Conservation (phyloP, 2,113 vertebrate species). For the Cephalopholis sonnerati region DNA sequence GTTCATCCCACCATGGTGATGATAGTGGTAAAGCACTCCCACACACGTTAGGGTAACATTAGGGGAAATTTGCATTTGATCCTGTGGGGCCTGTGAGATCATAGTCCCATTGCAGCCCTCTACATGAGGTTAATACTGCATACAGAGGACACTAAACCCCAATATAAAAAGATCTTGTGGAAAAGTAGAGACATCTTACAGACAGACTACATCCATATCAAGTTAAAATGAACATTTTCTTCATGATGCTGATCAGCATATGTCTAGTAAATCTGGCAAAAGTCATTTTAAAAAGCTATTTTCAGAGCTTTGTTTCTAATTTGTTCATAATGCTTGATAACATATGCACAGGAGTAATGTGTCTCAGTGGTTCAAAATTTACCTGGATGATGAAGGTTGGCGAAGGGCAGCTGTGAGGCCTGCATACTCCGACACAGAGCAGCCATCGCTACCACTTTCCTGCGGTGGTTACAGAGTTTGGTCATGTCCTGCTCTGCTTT, state of each 20-base stretch:
- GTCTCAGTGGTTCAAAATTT: background rate
- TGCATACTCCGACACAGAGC: constrained; percentile 93
- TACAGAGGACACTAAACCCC: background rate
- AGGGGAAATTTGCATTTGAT: background rate
- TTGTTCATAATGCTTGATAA: background rate
- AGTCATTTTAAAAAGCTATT: background rate
- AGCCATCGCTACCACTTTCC: constrained; percentile 96
- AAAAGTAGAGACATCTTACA: background rate
- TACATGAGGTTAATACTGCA: background rate
- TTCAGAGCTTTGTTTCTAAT: background rate
- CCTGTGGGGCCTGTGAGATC: background rate
- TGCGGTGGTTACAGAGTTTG: constrained; percentile 95
- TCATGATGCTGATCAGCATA: background rate
- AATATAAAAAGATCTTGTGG: background rate
- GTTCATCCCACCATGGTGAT: background rate
- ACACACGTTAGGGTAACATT: background rate
- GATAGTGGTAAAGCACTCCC: background rate
- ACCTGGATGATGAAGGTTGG: constrained; percentile 81
- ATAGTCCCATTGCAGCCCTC: background rate
- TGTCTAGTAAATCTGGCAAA: background rate
- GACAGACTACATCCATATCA: no score
- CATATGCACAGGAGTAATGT: background rate
- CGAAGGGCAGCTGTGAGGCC: constrained; percentile 82
- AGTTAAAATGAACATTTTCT: background rate
- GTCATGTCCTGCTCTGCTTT: constrained; percentile 95